Evolutionary conservation across 2,797 vertebrate genomes (phyloP).

Genomic region (Thamnophis elegans): DNA sequence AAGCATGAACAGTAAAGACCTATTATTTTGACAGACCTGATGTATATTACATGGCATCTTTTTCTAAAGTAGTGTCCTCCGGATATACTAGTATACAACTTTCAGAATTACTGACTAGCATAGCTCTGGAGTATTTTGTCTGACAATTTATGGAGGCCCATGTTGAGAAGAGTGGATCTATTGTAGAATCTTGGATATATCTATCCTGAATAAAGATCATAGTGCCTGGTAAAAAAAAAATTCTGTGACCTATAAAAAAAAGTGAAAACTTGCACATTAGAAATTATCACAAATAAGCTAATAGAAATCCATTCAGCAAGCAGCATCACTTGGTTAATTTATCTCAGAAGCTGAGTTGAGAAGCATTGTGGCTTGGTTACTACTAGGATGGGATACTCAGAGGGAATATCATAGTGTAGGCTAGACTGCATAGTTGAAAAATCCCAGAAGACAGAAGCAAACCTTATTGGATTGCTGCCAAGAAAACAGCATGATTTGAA

Average conservation of each 20-base stretch:
- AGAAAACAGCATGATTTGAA: not conserved
- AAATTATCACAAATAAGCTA: not conserved
- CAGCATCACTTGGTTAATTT: not conserved
- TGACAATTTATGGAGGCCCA: not conserved
- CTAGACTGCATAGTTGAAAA: not conserved
- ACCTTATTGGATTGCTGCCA: not conserved
- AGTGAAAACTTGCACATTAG: not conserved
- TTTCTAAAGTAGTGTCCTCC: not conserved
- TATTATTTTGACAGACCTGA: not conserved
- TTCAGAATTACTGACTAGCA: not conserved
- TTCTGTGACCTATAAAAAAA: not conserved
- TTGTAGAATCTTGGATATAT: not conserved
- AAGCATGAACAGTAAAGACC: not conserved
- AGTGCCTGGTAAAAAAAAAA: not conserved
- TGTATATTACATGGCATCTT: not conserved
- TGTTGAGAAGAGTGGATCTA: not conserved
- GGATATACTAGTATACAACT: not conserved
- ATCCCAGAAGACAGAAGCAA: not conserved
- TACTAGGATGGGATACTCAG: not conserved
- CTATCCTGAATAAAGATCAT: not conserved
- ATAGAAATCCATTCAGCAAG: not conserved
- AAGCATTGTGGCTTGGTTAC: not conserved
- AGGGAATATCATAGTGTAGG: not conserved
- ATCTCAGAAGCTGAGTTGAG: not conserved
- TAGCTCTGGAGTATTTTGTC: not conserved